Percentiles rank a stretch among this genome's conserved stretches.
phyloP scores from a whole-genome alignment of 2,888 invertebrate genomes.

The Thereva unica region DNA sequence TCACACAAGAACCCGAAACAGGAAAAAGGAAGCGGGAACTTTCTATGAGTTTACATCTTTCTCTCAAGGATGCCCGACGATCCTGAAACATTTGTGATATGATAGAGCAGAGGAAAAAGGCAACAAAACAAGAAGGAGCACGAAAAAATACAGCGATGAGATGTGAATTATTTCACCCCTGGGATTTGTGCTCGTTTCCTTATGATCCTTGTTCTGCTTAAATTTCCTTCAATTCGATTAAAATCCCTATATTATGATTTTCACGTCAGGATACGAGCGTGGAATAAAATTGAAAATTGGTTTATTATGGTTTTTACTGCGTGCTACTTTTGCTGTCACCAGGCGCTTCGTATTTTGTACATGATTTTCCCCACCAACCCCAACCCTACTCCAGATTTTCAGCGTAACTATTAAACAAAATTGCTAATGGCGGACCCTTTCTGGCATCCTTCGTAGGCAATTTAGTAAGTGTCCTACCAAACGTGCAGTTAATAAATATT shows the following conservation, averaged over 20 bases:
- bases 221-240: constrained; percentile 23
- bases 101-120: constrained; percentile 7
- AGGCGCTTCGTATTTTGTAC: background rate
- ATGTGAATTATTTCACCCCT: constrained; percentile 28
- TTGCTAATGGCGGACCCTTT: too few species aligned
- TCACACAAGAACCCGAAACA: constrained; percentile 42
- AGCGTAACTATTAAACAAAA: too few species aligned
- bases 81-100: background rate
- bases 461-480: too few species aligned
- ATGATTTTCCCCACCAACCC: background rate
- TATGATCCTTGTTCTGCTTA: constrained; percentile 1
- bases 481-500: too few species aligned
- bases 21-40: constrained; percentile 3
- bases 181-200: constrained; percentile 15
- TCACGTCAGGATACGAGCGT: constrained; percentile 10
- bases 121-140: background rate
- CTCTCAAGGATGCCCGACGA: background rate
- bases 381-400: too few species aligned
- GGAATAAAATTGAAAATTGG: constrained; percentile 24
- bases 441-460: too few species aligned
- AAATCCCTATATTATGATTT: constrained; percentile 24
- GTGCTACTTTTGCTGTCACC: background rate
- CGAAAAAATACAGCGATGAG: constrained; percentile 2
- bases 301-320: constrained; percentile 6
- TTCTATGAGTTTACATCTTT: too few species aligned